Conservation (phyloP, 1,140 invertebrate genomes). For the Hetaerina americana region DNA sequence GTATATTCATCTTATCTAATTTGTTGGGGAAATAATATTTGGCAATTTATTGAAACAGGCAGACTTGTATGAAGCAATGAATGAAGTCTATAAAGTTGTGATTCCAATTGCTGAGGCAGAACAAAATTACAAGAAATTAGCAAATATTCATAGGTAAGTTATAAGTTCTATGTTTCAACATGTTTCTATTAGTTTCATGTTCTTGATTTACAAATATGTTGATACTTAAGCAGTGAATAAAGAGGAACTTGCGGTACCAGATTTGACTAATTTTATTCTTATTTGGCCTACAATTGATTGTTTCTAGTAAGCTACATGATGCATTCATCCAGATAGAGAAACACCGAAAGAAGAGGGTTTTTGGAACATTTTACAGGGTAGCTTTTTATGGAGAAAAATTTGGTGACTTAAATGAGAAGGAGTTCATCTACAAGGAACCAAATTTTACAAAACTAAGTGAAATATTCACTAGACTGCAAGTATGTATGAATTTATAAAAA, state of each 20-base stretch:
- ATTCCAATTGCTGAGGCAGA: conserved; percentile 85
- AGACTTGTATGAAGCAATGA: conserved; percentile 92
- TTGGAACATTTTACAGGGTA: conserved; percentile 93
- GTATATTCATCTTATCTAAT: no score
- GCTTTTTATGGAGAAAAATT: conserved; percentile 92
- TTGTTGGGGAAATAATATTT: no score
- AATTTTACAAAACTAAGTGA: conserved; percentile 91
- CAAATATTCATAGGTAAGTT: conserved; percentile 71
- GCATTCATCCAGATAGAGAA: conserved; percentile 70
- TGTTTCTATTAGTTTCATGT: background rate
- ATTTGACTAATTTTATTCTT: conserved; percentile 1
- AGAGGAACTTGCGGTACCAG: background rate
- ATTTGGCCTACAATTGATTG: no score
- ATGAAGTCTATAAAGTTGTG: conserved; percentile 85
- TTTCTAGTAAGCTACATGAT: conserved; percentile 69
- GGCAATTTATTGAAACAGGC: conserved; percentile 37
- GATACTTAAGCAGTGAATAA: background rate
- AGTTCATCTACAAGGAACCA: conserved; percentile 96
- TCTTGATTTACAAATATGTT: no score
- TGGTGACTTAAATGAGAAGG: conserved; percentile 84
- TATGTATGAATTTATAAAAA: conserved; percentile 20
- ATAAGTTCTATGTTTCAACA: background rate
- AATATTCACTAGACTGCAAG: conserved; percentile 88
- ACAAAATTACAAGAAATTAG: conserved; percentile 83
- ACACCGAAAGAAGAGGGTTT: conserved; percentile 82